phyloP scores from a whole-genome alignment of 2,113 vertebrate species.

The Apteryx owenii region DNA sequence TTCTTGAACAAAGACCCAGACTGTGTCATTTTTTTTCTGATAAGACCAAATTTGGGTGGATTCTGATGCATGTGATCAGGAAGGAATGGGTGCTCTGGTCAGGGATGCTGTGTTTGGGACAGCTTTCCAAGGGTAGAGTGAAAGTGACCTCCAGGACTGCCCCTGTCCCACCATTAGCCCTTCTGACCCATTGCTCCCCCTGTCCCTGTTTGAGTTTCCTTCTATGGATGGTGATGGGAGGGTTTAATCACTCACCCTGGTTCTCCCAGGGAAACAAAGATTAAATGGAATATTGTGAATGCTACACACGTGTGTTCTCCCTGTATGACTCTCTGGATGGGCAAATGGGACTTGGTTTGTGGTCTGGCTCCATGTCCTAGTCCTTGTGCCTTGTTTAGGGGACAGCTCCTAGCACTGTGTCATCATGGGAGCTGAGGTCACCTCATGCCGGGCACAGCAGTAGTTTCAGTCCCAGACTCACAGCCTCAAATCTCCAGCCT shows the following conservation, averaged over 20 bases:
- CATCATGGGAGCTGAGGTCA: not conserved
- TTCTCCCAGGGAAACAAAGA: not conserved
- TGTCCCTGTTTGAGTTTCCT: not conserved
- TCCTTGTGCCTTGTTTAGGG: too few relatives aligned
- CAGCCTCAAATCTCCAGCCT: not conserved
- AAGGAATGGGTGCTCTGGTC: not conserved
- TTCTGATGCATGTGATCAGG: fast-evolving
- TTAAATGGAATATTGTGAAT: not conserved
- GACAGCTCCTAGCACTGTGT: not conserved
- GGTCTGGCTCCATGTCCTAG: too few relatives aligned
- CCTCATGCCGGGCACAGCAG: not conserved
- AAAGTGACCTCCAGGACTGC: not conserved
- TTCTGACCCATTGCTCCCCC: not conserved
- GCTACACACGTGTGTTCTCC: not conserved
- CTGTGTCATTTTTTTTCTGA: fast-evolving
- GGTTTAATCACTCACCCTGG: too few relatives aligned
- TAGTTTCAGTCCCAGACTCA: not conserved
- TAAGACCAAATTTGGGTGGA: not conserved
- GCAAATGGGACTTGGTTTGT: not conserved
- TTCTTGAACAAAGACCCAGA: not conserved
- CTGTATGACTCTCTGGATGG: not conserved
- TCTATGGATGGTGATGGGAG: too few relatives aligned
- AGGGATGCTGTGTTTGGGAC: not conserved
- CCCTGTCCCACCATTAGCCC: not conserved
- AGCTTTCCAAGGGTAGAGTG: not conserved